phyloP scores from a whole-genome alignment of 2,113 vertebrate species.

The Scartelaos histophorus region DNA sequence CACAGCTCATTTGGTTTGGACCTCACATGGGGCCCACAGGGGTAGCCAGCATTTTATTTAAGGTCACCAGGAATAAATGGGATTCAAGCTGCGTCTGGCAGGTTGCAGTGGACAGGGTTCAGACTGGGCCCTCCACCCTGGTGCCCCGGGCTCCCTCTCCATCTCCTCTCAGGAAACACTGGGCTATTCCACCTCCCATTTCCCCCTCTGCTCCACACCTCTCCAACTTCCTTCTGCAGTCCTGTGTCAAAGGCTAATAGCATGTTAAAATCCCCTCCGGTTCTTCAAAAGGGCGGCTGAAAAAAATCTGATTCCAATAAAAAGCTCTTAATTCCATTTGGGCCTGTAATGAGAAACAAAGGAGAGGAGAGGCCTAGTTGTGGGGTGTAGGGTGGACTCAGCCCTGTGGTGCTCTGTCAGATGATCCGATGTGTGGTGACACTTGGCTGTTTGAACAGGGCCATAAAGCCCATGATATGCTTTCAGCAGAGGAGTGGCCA shows the following conservation, averaged over 20 bases:
- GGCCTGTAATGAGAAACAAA: conserved; percentile 66
- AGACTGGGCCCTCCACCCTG: conserved; percentile 68
- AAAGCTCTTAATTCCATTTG: conserved; percentile 69
- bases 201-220: conserved; percentile 67
- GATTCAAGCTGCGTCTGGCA: conserved; percentile 75
- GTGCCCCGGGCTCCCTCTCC: conserved; percentile 69
- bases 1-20: conserved; percentile 75
- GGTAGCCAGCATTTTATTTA: conserved; percentile 79
- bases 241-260: conserved; percentile 75
- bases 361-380: conserved; percentile 34
- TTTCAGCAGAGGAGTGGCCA: conserved; percentile 66
- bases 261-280: conserved; percentile 75
- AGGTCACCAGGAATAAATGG: conserved; percentile 81
- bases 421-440: conserved; percentile 59
- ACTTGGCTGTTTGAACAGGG: conserved; percentile 61
- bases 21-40: conserved; percentile 74
- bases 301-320: conserved; percentile 47
- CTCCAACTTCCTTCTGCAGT: conserved; percentile 57
- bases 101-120: conserved; percentile 72
- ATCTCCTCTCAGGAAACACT: conserved; percentile 62
- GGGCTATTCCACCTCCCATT: conserved; percentile 67
- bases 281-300: conserved; percentile 67
- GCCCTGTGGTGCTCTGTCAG: conserved; percentile 43
- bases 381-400: conserved; percentile 43
- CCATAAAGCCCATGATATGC: conserved; percentile 65